Evolutionary conservation across 2,888 invertebrate genomes (phyloP).

Genomic region (Nephrotoma flavescens): DNA sequence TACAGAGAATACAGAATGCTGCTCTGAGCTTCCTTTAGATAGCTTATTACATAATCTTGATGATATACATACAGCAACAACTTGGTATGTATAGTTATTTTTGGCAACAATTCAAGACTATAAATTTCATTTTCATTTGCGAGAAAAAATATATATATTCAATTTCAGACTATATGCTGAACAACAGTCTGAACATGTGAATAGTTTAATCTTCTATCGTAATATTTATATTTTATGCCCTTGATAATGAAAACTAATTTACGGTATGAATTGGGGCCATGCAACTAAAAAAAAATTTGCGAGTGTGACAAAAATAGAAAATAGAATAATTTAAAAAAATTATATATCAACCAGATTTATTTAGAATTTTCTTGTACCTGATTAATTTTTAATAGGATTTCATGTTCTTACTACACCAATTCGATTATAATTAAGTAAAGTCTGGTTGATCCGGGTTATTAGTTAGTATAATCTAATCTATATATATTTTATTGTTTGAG

Average conservation of each 20-base stretch:
- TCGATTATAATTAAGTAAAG: background rate
- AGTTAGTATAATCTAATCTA: background rate
- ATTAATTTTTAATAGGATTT: background rate
- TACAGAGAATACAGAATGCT: background rate
- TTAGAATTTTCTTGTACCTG: background rate
- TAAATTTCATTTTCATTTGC: background rate
- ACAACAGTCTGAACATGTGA: background rate
- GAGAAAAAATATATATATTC: background rate
- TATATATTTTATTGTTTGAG: background rate
- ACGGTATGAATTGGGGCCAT: background rate
- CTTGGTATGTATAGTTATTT: background rate
- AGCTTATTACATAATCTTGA: background rate
- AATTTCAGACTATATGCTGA: background rate
- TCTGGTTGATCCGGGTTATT: background rate
- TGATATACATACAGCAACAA: background rate
- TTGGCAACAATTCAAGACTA: background rate
- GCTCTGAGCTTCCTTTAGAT: background rate
- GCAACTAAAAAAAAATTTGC: background rate
- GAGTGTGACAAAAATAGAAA: background rate
- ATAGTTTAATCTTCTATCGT: background rate
- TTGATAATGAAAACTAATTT: background rate
- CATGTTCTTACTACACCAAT: background rate
- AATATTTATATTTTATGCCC: background rate
- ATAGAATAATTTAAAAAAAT: background rate
- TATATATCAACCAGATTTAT: background rate